Conservation (phyloP, 1,140 invertebrate species). For the Orchesella cincta region DNA sequence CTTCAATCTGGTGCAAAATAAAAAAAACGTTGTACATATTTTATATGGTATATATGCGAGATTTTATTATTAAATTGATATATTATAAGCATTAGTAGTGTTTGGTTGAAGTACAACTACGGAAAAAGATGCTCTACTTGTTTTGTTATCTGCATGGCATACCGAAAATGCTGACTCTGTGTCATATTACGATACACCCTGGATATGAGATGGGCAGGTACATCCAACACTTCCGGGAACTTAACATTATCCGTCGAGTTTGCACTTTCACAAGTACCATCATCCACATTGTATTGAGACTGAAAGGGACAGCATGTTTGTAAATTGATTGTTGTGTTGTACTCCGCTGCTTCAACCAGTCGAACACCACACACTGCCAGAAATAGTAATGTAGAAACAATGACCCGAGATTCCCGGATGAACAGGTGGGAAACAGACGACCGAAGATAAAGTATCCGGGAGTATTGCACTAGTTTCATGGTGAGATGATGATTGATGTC, state of each 20-base stretch:
- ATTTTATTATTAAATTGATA: neutral
- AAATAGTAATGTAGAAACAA: neutral
- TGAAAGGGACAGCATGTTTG: conserved; percentile 1
- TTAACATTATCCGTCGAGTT: neutral
- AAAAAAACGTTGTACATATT: neutral
- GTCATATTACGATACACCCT: neutral
- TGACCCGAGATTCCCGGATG: neutral
- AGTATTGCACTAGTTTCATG: neutral
- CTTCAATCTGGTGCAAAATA: conserved; percentile 4
- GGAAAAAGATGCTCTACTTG: too few species aligned
- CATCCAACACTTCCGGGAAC: neutral
- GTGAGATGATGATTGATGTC: neutral
- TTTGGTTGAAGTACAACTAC: neutral
- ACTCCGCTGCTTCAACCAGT: neutral
- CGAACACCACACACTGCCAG: neutral
- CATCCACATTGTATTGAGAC: neutral
- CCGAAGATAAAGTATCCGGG: conserved; percentile 7
- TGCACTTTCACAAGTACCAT: neutral
- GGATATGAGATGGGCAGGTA: neutral
- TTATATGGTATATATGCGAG: neutral
- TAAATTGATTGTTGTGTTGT: neutral
- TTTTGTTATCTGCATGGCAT: too few species aligned
- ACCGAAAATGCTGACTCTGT: neutral
- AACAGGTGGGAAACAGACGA: neutral
- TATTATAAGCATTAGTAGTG: neutral